Percentiles rank a stretch among this genome's conserved stretches.
Conservation (phyloP, 2,888 invertebrate genomes). For the Drosophila sordidula region DNA sequence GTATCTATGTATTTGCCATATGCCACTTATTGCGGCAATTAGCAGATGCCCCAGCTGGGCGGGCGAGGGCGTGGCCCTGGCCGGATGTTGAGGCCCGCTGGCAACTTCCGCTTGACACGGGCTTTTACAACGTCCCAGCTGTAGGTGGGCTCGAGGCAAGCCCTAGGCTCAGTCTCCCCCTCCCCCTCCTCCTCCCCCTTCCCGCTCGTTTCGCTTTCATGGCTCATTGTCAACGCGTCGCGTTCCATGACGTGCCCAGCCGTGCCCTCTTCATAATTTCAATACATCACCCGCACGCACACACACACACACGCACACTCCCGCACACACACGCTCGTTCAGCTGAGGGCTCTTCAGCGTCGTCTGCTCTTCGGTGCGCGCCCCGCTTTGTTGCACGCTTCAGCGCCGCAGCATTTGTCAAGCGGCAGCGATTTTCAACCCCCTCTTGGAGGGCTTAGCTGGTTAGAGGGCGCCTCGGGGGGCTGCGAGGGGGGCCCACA, state of each 20-base stretch:
- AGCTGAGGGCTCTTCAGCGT: conserved; percentile 56
- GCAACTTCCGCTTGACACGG: conserved; percentile 68
- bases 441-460: conserved; percentile 1
- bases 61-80: background rate
- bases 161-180: background rate
- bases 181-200: background rate
- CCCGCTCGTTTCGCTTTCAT: conserved; percentile 47
- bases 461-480: too few relatives aligned
- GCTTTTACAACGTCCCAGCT: conserved; percentile 50
- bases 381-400: conserved; percentile 39
- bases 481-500: conserved; percentile 23
- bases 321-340: conserved; percentile 14
- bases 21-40: conserved; percentile 43
- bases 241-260: conserved; percentile 58
- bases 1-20: conserved; percentile 9
- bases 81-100: conserved; percentile 62
- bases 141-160: conserved; percentile 29
- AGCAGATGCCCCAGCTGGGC: conserved; percentile 7
- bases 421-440: conserved; percentile 46
- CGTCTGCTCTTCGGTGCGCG: background rate
- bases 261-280: conserved; percentile 77
- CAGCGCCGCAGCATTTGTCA: conserved; percentile 67
- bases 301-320: conserved; percentile 6
- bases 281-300: conserved; percentile 60
- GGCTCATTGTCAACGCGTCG: conserved; percentile 68